phyloP scores from a whole-genome alignment of 2,797 vertebrate species.

The Phoeniculus purpureus region DNA sequence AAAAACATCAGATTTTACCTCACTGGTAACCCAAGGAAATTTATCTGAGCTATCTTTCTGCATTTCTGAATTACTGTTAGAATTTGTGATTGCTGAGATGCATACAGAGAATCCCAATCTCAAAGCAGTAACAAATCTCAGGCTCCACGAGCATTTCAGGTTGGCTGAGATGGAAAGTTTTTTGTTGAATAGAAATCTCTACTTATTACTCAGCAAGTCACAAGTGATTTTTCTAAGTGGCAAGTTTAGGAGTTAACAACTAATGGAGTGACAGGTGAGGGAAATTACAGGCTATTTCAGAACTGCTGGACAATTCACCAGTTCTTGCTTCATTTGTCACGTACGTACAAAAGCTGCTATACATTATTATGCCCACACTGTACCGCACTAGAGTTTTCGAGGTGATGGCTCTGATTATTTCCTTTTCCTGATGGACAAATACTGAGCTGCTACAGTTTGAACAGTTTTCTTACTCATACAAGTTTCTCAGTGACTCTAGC shows the following conservation, averaged over 20 bases:
- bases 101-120: neutral
- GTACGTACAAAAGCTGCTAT: constrained; percentile 22
- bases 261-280: constrained; percentile 41
- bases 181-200: neutral
- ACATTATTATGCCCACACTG: neutral
- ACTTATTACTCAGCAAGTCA: constrained; percentile 29
- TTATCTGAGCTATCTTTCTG: neutral
- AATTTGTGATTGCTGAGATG: neutral
- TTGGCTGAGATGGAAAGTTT: constrained; percentile 8
- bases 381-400: neutral
- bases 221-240: constrained; percentile 48
- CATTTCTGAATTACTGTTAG: neutral
- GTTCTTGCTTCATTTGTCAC: constrained; percentile 55
- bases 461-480: constrained; percentile 6
- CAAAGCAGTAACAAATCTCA: neutral
- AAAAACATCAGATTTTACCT: neutral
- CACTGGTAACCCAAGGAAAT: neutral
- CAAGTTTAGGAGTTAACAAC: constrained; percentile 31
- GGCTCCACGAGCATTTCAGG: neutral
- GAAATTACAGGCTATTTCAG: constrained; percentile 41
- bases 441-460: neutral
- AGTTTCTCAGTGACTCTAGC: neutral
- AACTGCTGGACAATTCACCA: constrained; percentile 40
- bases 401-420: constrained; percentile 36
- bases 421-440: constrained; percentile 3